These are phyloP conservation scores for Lithobius niger DNA, from an alignment of 1,140 invertebrate genomes.

Conservation along the genomic window DNA sequence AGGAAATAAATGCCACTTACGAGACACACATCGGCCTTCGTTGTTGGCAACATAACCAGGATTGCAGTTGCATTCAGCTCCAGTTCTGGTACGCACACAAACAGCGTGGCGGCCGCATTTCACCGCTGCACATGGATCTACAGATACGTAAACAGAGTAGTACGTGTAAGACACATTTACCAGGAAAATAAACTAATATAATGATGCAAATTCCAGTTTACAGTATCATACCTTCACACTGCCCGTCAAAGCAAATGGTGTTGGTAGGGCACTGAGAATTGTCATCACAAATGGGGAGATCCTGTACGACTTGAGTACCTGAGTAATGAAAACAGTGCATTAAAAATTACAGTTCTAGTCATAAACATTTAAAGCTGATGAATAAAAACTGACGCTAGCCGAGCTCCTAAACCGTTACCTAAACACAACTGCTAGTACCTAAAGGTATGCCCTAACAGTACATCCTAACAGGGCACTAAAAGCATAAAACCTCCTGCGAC, in stretches of 20 bases:
- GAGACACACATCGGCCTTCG: slow-evolving; percentile 18
- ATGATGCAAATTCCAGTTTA: not conserved
- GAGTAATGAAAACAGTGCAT: too few relatives aligned
- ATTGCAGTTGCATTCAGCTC: slow-evolving; percentile 42
- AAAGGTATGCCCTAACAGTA: too few relatives aligned
- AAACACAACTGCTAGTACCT: too few relatives aligned
- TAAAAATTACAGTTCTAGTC: too few relatives aligned
- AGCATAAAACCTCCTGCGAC: too few relatives aligned
- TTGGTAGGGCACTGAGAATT: slow-evolving; percentile 32
- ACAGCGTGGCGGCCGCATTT: not conserved
- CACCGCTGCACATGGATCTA: not conserved
- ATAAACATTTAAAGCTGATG: too few relatives aligned
- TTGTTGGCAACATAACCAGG: slow-evolving; percentile 46
- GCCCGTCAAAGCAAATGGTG: slow-evolving; percentile 54
- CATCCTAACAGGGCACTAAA: too few relatives aligned
- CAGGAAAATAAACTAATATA: not conserved
- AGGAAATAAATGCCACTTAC: not conserved
- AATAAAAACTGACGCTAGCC: too few relatives aligned
- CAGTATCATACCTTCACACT: slow-evolving; percentile 39
- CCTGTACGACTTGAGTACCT: too few relatives aligned
- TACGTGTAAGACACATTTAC: not conserved
- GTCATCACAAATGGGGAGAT: not conserved
- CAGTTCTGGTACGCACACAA: not conserved
- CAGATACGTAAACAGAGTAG: not conserved
- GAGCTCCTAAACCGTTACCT: too few relatives aligned